These are phyloP conservation scores for Sebastolobus altivelis DNA, from an alignment of 2,797 vertebrate genomes.

Conservation along the genomic window DNA sequence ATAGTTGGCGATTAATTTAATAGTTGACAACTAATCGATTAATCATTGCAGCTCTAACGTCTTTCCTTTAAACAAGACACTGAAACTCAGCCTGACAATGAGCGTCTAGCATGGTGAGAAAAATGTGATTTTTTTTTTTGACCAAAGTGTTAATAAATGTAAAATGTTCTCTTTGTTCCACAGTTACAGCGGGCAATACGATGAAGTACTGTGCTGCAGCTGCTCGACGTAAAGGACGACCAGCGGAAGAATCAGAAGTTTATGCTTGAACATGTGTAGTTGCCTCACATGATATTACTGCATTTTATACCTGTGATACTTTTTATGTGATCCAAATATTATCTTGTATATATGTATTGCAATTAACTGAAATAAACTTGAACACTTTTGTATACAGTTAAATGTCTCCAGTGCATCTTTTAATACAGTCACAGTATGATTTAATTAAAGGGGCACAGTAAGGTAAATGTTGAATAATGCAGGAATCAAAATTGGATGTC, in stretches of 20 bases:
- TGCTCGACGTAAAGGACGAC: slow-evolving; percentile 76
- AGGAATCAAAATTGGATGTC: background rate
- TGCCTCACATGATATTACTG: slow-evolving; percentile 50
- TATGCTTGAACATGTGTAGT: slow-evolving; percentile 37
- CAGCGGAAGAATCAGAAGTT: background rate
- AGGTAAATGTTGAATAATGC: slow-evolving; percentile 4
- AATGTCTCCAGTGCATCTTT: background rate
- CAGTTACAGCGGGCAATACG: slow-evolving; percentile 87
- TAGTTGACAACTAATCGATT: no score
- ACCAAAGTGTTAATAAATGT: background rate
- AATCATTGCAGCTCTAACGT: no score
- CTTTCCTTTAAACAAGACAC: background rate
- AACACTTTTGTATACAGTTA: slow-evolving; percentile 51
- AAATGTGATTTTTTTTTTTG: background rate
- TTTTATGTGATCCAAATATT: slow-evolving; percentile 49
- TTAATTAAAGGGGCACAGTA: background rate
- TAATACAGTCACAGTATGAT: background rate
- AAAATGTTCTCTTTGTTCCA: slow-evolving; percentile 27
- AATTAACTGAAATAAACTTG: slow-evolving; percentile 81
- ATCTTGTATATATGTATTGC: slow-evolving; percentile 71
- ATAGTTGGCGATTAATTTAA: no score
- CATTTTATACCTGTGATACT: slow-evolving; percentile 65
- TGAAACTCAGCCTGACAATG: background rate
- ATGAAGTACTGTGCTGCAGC: slow-evolving; percentile 83
- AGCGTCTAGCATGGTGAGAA: no score